Base-by-base conservation (phyloP, 2,888 invertebrate genomes). In the Diogma glabrata region DNA sequence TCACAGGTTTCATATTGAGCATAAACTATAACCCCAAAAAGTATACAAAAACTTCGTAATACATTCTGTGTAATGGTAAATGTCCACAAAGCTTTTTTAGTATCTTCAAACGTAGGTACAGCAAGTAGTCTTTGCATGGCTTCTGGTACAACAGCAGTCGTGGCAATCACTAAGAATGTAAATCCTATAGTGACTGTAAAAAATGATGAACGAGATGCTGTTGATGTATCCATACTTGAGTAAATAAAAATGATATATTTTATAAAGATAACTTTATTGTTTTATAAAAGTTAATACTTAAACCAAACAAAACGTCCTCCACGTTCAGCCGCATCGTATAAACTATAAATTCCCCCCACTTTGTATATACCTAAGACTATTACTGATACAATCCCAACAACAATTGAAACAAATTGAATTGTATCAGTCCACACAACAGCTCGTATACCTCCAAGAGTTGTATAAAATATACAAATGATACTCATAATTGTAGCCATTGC, bases 381-480 rank as follows among this genome's bases (percentile, higher is more conserved):
- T 19, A 82, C 64, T 0, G 75, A 70, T 4, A 79, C 51, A 20
- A 75, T 64, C 24, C 79, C 75, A 1, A 75, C 73, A n/a, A 73
- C 60, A 52, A 75, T 76, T 0, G 81, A 74, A 9, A 75, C 66
- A 46, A 80, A 76, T 52, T 82, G 80, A 43, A 77, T 61, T 5
- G 75, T 72, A 54, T 77, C 77, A 4, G 82, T 77, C 70, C 81
- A 79, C 3, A 83, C 77, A 5, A 84, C 78, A 3, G 82, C 83
- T 66, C 69, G 70, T 20, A 53, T 52, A 58, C 72, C 70, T 63
- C 81, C 86, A 33, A 86, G 64, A 1, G 84, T 81, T 3, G 85
- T 85, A 59, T 88, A 84, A 47, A 86, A 82, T 19, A 85, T 84
- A 62, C 87, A 87, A 2, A 82, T 73, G 3, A 78, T 68, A 60